Evolutionary conservation across 2,888 invertebrate genomes (phyloP).

Genomic region (Dyspetes luteomarginatus): DNA sequence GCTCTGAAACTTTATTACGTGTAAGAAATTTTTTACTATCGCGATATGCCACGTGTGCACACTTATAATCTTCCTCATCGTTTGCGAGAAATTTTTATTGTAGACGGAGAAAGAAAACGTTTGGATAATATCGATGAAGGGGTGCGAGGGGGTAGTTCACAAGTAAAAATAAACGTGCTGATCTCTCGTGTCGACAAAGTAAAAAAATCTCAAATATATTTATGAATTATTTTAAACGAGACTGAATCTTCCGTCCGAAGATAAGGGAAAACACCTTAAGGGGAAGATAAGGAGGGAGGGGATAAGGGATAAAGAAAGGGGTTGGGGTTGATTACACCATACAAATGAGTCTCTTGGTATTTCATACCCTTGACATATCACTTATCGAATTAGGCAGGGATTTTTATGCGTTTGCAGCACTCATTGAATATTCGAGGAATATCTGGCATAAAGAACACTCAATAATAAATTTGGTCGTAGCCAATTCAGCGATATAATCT

Average conservation of each 20-base stretch:
- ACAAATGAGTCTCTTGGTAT: too few species aligned
- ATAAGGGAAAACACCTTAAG: conserved; percentile 31
- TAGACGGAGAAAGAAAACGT: not conserved
- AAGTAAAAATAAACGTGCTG: not conserved
- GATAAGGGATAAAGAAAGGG: too few species aligned
- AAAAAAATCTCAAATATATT: not conserved
- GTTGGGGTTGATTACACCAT: too few species aligned
- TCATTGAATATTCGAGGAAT: too few species aligned
- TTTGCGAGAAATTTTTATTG: conserved; percentile 50
- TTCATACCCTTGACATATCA: too few species aligned
- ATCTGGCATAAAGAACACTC: too few species aligned
- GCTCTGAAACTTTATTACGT: conserved; percentile 47
- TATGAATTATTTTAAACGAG: not conserved
- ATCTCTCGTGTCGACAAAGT: not conserved
- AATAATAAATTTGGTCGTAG: too few species aligned
- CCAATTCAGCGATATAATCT: too few species aligned
- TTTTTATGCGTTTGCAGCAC: too few species aligned
- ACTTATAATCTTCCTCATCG: not conserved
- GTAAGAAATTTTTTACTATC: conserved; percentile 39
- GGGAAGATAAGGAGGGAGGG: too few species aligned
- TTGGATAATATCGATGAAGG: not conserved
- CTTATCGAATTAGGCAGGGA: too few species aligned
- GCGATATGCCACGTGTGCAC: conserved; percentile 33
- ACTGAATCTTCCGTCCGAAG: conserved; percentile 10
- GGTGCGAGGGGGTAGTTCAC: too few species aligned